Conservation (phyloP, 2,113 vertebrate species). For the Machaerirhynchus nigripectus region DNA sequence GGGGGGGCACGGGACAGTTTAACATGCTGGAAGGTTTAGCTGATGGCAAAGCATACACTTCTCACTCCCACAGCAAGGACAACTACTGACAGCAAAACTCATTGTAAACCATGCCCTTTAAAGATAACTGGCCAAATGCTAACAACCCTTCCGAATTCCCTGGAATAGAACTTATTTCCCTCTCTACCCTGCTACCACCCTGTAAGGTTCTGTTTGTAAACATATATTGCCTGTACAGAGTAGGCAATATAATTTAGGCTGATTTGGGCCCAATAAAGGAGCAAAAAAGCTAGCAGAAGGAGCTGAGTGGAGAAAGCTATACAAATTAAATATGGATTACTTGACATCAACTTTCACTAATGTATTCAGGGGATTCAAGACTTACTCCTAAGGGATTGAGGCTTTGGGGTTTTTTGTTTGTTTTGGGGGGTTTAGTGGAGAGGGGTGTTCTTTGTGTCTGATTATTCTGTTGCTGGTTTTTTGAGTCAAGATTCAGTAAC, state of each 20-base stretch:
- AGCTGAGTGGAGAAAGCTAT: background rate
- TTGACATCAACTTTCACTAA: background rate
- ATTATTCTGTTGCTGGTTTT: background rate
- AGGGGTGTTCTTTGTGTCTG: background rate
- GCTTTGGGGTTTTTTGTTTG: accelerated
- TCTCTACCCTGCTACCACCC: background rate
- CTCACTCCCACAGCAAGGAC: background rate
- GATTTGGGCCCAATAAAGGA: background rate
- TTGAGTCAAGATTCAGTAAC: background rate
- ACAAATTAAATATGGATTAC: background rate
- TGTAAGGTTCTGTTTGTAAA: background rate
- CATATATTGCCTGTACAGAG: background rate
- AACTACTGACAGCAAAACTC: background rate
- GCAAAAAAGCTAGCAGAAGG: background rate
- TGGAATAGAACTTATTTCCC: background rate
- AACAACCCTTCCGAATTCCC: background rate
- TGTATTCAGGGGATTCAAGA: background rate
- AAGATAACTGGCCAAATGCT: background rate
- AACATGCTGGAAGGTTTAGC: background rate
- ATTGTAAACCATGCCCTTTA: background rate
- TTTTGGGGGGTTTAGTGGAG: background rate
- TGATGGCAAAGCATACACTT: background rate
- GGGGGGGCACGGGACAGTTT: background rate
- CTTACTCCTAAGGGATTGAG: background rate
- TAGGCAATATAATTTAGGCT: background rate